Percentiles rank a stretch among this genome's conserved stretches.
Conservation (phyloP, 2,797 vertebrate genomes). For the Melanotaenia pygmaea region DNA sequence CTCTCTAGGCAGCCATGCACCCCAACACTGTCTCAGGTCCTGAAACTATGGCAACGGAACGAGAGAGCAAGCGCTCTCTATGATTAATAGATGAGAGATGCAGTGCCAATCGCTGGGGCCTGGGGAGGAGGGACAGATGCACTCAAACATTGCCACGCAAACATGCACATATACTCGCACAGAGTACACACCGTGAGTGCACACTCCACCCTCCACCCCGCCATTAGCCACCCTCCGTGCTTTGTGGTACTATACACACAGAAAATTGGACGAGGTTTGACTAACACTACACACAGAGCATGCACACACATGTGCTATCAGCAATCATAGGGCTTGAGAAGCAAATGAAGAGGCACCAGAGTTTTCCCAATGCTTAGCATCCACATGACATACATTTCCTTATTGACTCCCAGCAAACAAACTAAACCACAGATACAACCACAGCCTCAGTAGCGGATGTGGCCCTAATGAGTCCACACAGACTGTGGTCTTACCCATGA, state of each 20-base stretch:
- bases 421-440: constrained; percentile 60
- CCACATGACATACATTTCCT: constrained; percentile 49
- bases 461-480: constrained; percentile 61
- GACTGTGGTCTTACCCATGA: constrained; percentile 46
- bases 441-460: constrained; percentile 43
- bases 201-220: constrained; percentile 30
- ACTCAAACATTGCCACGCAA: constrained; percentile 71
- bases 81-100: constrained; percentile 99
- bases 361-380: constrained; percentile 42
- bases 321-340: constrained; percentile 35
- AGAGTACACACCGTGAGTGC: constrained; percentile 44
- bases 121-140: constrained; percentile 83
- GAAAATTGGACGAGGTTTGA: constrained; percentile 43
- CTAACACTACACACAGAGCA: constrained; percentile 30
- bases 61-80: constrained; percentile 93
- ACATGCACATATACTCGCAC: constrained; percentile 53
- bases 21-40: constrained; percentile 93
- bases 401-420: constrained; percentile 47
- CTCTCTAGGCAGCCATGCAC: constrained; percentile 92
- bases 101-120: constrained; percentile 87
- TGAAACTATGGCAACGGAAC: constrained; percentile 99
- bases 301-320: constrained; percentile 16
- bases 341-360: constrained; percentile 39
- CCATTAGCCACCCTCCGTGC: constrained; percentile 57
- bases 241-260: constrained; percentile 45